A percentile compares a stretch with the other conserved stretches of the same genome.
phyloP scores from a whole-genome alignment of 2,113 vertebrate genomes.

The Enhydra lutris region DNA sequence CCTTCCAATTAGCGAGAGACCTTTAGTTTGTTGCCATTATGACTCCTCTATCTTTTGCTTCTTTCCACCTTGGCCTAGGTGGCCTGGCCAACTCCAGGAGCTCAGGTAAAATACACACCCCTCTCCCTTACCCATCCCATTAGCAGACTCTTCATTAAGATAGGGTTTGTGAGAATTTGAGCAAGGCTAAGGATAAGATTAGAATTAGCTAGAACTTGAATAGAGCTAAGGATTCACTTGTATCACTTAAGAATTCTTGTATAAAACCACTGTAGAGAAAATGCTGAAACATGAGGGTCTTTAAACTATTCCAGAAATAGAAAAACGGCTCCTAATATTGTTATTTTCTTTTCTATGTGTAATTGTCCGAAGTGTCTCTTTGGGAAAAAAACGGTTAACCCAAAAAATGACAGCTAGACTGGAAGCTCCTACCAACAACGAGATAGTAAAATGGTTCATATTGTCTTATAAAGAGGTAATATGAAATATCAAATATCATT shows the following conservation, averaged over 20 bases:
- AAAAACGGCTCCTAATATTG: neutral
- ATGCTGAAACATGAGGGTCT: neutral
- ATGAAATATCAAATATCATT: neutral
- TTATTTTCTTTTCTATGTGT: neutral
- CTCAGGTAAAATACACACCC: rapidly evolving
- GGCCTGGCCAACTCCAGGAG: neutral
- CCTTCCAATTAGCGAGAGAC: neutral
- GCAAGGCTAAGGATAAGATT: neutral
- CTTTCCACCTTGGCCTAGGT: neutral
- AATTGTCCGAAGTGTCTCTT: neutral
- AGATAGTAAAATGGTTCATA: neutral
- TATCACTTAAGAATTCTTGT: neutral
- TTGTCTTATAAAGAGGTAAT: neutral
- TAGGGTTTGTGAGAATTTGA: neutral
- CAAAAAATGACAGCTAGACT: neutral
- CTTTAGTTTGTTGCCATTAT: neutral
- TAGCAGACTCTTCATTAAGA: neutral
- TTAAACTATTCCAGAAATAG: neutral
- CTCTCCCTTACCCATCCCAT: no score
- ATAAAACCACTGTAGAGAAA: neutral
- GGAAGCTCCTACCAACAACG: neutral
- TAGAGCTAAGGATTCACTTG: neutral
- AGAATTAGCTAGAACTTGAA: neutral
- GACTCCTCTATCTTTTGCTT: neutral
- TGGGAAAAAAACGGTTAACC: neutral